Evolutionary conservation across 2,888 invertebrate genomes (phyloP), one percentile per base, ranked within the genome.

Genomic region (Falcaria lacertinaria): DNA sequence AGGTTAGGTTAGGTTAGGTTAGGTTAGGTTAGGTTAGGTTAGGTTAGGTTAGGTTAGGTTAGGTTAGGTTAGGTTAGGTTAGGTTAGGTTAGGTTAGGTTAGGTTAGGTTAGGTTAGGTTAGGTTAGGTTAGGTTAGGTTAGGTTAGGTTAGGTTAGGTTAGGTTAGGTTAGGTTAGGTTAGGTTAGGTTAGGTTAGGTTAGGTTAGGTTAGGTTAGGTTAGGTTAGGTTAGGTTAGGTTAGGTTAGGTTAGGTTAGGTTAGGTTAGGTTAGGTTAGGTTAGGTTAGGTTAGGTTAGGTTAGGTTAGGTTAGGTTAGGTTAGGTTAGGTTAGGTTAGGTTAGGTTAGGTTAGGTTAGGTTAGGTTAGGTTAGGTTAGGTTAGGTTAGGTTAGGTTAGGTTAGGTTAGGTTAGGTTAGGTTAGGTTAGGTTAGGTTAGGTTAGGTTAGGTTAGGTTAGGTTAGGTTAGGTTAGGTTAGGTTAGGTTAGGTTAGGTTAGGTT

Each of bases 381-480:
- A 46, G 43, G 46, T 46, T 43, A 43, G 43, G 43, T 44, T 40
- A 40, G 40, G 44, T 44, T 39, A 44, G 40, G 44, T 44, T 44
- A 40, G 40, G 40, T 39, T 44, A 40, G 44, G 44, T 44, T 40
- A 40, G 40, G 40, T 44, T 41, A 41, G 44, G 41, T 37, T 32
- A 42, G 44, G 43, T 41, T 42, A 44, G 42, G 43, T 39, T 44
- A 42, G 34, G 34, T 40, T 34, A 43, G 43, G 41, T 40, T 38
- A 32, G 38, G 43, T 47, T 47, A 43, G 41, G 44, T 44, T 48
- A 45, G 45, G 48, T 52, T 48, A 48, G 52, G 52, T 48, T 52
- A 52, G 52, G 52, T 52, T 48, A 48, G 48, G 52, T 48, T 48
- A 52, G 48, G 52, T 52, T 52, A 52, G 48, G 46, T 48, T 52